These are phyloP conservation scores for Philhelius pedissequus DNA, from an alignment of 2,888 invertebrate species.

Conservation along the genomic window DNA sequence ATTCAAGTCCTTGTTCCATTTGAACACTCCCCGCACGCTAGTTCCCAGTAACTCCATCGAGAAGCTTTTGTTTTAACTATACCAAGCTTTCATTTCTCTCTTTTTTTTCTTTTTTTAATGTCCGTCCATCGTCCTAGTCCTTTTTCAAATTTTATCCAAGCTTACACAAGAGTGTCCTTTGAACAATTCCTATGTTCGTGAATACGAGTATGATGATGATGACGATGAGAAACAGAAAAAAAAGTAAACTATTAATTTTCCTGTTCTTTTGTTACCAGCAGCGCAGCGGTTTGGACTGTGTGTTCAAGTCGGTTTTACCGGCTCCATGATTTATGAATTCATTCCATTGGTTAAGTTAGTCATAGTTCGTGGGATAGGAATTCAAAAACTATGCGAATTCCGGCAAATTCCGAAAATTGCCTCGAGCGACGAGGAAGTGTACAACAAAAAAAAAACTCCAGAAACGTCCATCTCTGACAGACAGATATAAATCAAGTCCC, in stretches of 20 bases:
- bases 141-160: not conserved
- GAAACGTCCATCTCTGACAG: conserved; percentile 66
- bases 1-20: conserved; percentile 62
- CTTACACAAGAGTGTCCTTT: conserved; percentile 28
- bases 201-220: conserved; percentile 36
- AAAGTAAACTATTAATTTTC: conserved; percentile 63
- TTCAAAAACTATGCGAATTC: conserved; percentile 44
- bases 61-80: conserved; percentile 63
- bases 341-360: conserved; percentile 65
- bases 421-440: not conserved
- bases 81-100: conserved; percentile 36
- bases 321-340: conserved; percentile 69
- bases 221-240: not conserved
- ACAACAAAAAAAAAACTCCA: conserved; percentile 8
- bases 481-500: conserved; percentile 61
- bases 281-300: conserved; percentile 56
- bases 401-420: conserved; percentile 41
- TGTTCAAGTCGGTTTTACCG: conserved; percentile 66
- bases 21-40: conserved; percentile 31
- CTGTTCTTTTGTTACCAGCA: conserved; percentile 63
- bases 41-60: conserved; percentile 43
- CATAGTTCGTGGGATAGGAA: conserved; percentile 16
- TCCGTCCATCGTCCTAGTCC: not conserved
- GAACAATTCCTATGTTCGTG: not conserved
- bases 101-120: not conserved